Evolutionary conservation across 92 coral and sea anemone species (phyloP).

Genomic region (Micromussa lordhowensis): DNA sequence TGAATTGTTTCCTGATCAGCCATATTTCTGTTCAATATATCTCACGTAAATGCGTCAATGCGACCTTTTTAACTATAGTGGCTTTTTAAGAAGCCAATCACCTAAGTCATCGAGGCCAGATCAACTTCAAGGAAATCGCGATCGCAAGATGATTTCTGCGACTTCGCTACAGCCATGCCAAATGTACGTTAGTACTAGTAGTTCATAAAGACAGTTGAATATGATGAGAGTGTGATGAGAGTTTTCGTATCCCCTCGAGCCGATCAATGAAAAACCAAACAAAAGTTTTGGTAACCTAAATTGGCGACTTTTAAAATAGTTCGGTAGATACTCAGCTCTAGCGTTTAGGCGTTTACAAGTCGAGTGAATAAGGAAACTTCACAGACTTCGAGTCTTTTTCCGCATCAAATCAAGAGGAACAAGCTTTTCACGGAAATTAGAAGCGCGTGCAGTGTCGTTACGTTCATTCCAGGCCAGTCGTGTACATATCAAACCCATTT

Average conservation of each 20-base stretch:
- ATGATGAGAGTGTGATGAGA: background rate
- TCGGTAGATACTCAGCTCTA: background rate
- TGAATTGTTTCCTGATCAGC: background rate
- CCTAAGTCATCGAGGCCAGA: background rate
- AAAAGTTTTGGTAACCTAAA: background rate
- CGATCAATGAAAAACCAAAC: background rate
- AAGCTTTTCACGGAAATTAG: background rate
- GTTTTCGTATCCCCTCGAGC: background rate
- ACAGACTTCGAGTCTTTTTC: background rate
- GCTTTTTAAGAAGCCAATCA: background rate
- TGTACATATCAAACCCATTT: constrained; percentile 5
- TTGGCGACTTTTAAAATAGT: background rate
- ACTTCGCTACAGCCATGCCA: background rate
- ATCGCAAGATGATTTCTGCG: background rate
- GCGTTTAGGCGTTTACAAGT: background rate
- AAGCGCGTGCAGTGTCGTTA: too few species aligned
- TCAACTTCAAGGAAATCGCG: background rate
- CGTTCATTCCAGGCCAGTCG: background rate
- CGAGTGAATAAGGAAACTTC: background rate
- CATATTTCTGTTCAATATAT: background rate
- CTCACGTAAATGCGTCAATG: background rate
- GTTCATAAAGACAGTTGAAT: background rate
- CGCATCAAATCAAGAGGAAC: background rate
- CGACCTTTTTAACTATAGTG: background rate
- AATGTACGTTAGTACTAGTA: too few species aligned